A percentile compares a stretch with the other conserved stretches of the same genome.
Evolutionary conservation across 2,888 invertebrate genomes (phyloP).

Genomic region (Drosophila percnosoma): DNA sequence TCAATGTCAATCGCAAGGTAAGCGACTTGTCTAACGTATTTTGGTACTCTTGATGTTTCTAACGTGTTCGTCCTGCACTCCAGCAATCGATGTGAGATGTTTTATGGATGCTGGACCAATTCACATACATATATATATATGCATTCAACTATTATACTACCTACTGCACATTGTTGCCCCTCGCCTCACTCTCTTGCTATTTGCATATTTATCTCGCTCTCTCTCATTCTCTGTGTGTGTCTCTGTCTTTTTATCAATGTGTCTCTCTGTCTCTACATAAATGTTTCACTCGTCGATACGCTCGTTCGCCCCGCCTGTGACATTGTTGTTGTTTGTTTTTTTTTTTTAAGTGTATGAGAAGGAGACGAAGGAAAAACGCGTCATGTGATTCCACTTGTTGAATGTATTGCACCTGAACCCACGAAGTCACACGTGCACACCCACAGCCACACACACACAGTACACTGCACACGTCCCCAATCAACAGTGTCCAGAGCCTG

Average conservation of each 20-base stretch:
- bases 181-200: constrained; percentile 14
- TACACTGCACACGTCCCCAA: neutral
- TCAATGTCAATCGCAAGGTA: constrained; percentile 67
- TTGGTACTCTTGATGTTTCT: constrained; percentile 46
- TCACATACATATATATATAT: constrained; percentile 9
- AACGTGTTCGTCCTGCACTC: constrained; percentile 20
- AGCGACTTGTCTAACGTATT: constrained; percentile 54
- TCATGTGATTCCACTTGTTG: constrained; percentile 69
- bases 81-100: constrained; percentile 1
- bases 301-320: constrained; percentile 37
- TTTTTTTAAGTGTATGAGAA: constrained; percentile 27
- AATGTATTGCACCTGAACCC: constrained; percentile 70
- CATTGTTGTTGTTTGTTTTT: constrained; percentile 52
- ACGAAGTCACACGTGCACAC: constrained; percentile 15
- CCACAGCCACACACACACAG: neutral
- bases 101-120: neutral
- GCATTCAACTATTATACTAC: neutral
- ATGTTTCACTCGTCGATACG: constrained; percentile 35
- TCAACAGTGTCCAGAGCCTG: constrained; percentile 4
- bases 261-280: constrained; percentile 25
- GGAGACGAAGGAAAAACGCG: constrained; percentile 12
- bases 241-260: constrained; percentile 14
- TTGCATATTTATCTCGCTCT: constrained; percentile 14
- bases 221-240: neutral
- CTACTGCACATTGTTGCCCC: constrained; percentile 34